Evolutionary conservation across 2,113 vertebrate species (phyloP), one percentile per base, ranked within the genome.

Genomic region (Notarius quadriscutis): DNA sequence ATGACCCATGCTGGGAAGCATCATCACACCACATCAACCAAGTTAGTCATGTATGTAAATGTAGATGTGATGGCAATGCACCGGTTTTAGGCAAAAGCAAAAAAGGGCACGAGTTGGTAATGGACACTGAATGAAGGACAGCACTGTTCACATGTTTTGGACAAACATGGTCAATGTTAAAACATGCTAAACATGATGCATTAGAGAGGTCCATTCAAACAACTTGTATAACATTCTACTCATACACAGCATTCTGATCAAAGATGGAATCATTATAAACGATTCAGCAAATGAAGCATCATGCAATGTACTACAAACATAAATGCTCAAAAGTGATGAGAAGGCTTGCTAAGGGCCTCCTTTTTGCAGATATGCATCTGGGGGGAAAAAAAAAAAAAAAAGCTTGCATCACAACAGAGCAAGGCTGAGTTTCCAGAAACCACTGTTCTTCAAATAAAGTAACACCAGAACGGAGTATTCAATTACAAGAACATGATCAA

Each of bases 141-240:
- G 18, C 50, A 51, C 75, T 34, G 57, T 89, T 27, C 84, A 83
- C 71, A 86, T 81, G 88, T 89, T 89, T 87, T 48, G 63, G 18
- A 75, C 75, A 85, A 87, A 89, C 77, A 89, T 85, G 85, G 62
- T 41, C 55, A 83, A 12, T 57, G 82, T 27, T 69, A 80, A 11
- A 87, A 55, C 78, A 48, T 83, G 81, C 80, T 81, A 22, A 81
- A 41, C 25, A 83, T 20, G 58, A 81, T 77, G 77, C 88, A 87
- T 27, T 75, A 57, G 1, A 12, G 34, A 22, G 41, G 41, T 78
- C 8, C 60, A 34, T 80, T 72, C n/a, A 84, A 41, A 14, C 34
- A 60, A 75, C 41, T 57, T 34, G 20, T 34, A 69, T 5, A 30
- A 84, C 34, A 58, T 27, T 71, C 27, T 34, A 18, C 17, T 72